Percentiles rank a stretch among this genome's conserved stretches.
Evolutionary conservation across 1,140 invertebrate species (phyloP).

Genomic region (Ladona fulva): DNA sequence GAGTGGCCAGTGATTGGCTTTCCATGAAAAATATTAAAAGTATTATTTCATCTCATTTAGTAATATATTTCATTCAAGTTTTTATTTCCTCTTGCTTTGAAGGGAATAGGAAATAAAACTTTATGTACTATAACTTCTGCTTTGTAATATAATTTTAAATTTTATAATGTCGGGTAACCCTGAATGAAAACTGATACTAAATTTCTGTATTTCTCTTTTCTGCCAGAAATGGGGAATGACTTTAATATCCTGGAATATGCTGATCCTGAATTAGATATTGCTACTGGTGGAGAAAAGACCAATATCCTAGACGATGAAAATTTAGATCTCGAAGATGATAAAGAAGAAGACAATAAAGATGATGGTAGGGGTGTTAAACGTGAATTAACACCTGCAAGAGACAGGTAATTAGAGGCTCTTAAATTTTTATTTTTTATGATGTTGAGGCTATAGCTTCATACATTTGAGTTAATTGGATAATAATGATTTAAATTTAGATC

Average conservation of each 20-base stretch:
- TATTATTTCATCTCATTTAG: no score
- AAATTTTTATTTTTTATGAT: no score
- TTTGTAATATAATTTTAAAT: no score
- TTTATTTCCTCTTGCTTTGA: no score
- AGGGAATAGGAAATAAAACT: no score
- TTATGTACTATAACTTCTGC: no score
- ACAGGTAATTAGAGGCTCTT: neutral
- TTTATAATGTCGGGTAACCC: neutral
- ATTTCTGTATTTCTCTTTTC: constrained; percentile 29
- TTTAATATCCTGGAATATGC: constrained; percentile 95
- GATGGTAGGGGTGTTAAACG: constrained; percentile 27
- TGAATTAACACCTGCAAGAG: neutral
- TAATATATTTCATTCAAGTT: no score
- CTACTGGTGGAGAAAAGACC: constrained; percentile 60
- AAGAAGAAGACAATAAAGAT: constrained; percentile 48
- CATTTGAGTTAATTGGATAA: no score
- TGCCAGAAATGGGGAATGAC: constrained; percentile 76
- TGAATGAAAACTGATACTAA: constrained; percentile 17
- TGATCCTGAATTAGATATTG: constrained; percentile 82
- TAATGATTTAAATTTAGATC: no score
- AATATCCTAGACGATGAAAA: constrained; percentile 58
- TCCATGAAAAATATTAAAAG: no score
- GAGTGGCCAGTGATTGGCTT: no score
- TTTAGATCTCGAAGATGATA: constrained; percentile 63
- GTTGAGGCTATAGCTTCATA: no score